A percentile compares a stretch with the other conserved stretches of the same genome.
These are phyloP conservation scores for Drosophila robusta DNA, from an alignment of 2,888 invertebrate species.

Conservation along the genomic window DNA sequence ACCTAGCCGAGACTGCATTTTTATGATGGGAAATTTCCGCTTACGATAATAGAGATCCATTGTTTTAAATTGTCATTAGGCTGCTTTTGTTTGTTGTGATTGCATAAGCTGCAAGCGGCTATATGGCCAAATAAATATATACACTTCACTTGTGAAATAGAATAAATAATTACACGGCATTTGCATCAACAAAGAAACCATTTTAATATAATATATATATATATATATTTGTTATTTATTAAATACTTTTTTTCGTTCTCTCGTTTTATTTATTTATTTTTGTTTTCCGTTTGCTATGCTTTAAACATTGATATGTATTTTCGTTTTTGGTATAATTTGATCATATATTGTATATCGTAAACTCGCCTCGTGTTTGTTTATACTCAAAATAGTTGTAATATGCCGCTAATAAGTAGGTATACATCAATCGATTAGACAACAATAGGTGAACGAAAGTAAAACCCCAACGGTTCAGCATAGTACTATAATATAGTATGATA, in stretches of 20 bases:
- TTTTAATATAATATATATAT: conserved; percentile 70
- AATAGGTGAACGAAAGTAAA: conserved; percentile 52
- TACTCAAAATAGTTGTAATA: conserved; percentile 59
- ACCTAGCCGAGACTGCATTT: conserved; percentile 52
- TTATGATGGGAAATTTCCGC: conserved; percentile 73
- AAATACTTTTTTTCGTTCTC: conserved; percentile 69
- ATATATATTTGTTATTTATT: conserved; percentile 83
- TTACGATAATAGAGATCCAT: conserved; percentile 59
- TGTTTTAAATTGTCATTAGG: conserved; percentile 71
- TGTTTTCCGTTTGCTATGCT: conserved; percentile 49
- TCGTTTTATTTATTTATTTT: conserved; percentile 33
- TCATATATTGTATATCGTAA: conserved; percentile 67
- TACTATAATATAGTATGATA: conserved; percentile 42
- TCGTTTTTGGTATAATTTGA: conserved; percentile 48
- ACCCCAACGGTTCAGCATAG: conserved; percentile 21
- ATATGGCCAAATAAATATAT: conserved; percentile 40
- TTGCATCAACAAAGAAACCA: conserved; percentile 84
- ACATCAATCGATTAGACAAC: conserved; percentile 63
- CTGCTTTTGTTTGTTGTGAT: conserved; percentile 50
- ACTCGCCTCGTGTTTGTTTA: conserved; percentile 30
- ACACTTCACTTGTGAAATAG: conserved; percentile 38
- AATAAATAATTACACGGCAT: conserved; percentile 63
- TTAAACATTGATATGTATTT: conserved; percentile 73
- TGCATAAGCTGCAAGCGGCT: conserved; percentile 49
- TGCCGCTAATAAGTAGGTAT: conserved; percentile 59